Evolutionary conservation across 2,797 vertebrate genomes (phyloP), one percentile per base, ranked within the genome.

Genomic region (Myotis pilosus): DNA sequence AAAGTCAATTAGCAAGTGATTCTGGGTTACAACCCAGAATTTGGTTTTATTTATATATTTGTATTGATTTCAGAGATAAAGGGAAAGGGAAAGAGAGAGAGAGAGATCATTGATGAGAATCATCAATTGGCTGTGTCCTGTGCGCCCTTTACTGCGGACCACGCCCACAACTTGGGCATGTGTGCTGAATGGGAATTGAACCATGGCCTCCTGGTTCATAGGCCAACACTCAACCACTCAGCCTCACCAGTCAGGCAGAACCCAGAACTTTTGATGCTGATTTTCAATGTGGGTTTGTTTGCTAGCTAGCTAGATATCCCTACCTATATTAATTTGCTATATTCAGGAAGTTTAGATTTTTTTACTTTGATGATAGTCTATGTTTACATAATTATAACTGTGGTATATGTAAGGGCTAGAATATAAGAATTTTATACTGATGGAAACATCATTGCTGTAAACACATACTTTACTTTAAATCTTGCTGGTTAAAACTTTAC

Each of bases 381-480:
- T 30, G 72, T 47, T 95, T 60, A 93, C 47, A 23, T 71, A 78
- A 94, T 94, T 66, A 55, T 23, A 89, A 94, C 57, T 92, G 30
- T 78, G 92, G 76, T 89, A 68, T 69, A n/a, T 71, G 53, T 87
- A 33, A 6, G 23, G 87, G 36, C 3, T 95, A 86, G 16, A 86
- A n/a, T 41, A 30, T 60, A 75, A 92, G 23, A 93, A 96, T 95
- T 92, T 96, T 81, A 7, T 95, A 93, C 80, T 96, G 66, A 95
- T 92, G 82, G 64, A 83, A 76, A 60, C 23, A 72, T 82, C 51
- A 38, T 82, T 84, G 4, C 83, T 92, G 57, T 93, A 94, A 96
- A 92, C 95, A 91, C 23, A 75, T 44, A 92, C 91, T 74, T 53
- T 94, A 23, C 51, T 95, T 96, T 97, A 83, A 78, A 5, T 87